Evolutionary conservation across 2,888 invertebrate genomes (phyloP).

Genomic region (Tetranychus truncatus): DNA sequence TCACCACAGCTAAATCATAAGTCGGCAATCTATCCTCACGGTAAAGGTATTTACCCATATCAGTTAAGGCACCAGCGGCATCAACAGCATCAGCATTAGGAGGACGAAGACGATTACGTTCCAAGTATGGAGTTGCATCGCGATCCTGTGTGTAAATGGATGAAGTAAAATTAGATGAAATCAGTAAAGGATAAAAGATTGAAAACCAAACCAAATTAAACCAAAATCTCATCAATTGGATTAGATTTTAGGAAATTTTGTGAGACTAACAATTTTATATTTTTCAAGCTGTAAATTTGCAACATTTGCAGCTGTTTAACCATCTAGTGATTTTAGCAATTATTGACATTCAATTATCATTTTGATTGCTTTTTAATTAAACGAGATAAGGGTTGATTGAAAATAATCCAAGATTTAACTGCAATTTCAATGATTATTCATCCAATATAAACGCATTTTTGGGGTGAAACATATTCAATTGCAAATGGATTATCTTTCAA

Average conservation of each 20-base stretch:
- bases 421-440: no score
- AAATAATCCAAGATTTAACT: not conserved
- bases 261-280: no score
- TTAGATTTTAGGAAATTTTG: no score
- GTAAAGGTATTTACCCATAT: slow-evolving; percentile 92
- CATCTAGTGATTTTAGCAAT: no score
- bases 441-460: not conserved
- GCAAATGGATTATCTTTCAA: not conserved
- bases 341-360: no score
- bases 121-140: slow-evolving; percentile 83
- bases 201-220: not conserved
- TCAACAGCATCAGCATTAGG: slow-evolving; percentile 73
- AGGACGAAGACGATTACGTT: slow-evolving; percentile 57
- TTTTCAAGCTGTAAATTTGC: no score
- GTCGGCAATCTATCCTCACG: slow-evolving; percentile 78
- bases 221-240: no score
- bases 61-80: slow-evolving; percentile 78
- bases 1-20: slow-evolving; percentile 85
- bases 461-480: not conserved
- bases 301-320: no score
- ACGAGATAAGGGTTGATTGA: not conserved
- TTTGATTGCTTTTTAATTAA: not conserved
- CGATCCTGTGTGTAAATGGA: slow-evolving; percentile 46
- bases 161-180: not conserved
- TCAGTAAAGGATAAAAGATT: not conserved